These are phyloP conservation scores for Burhinus oedicnemus DNA, from an alignment of 2,113 vertebrate species.

Conservation along the genomic window DNA sequence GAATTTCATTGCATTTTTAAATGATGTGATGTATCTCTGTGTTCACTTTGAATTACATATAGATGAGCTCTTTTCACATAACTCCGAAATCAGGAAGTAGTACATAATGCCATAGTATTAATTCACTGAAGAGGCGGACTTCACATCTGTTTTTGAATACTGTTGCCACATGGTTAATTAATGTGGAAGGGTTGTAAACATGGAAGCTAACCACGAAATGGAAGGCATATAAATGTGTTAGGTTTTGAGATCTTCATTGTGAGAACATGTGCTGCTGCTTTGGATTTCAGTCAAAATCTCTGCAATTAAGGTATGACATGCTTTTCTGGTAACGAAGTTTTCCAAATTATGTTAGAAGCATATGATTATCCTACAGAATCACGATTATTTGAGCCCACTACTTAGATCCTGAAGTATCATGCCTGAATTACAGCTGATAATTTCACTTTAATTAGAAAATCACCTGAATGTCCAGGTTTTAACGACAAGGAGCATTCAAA, in stretches of 20 bases:
- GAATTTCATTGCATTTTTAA: background rate
- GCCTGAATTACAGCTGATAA: background rate
- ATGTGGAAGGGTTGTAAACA: background rate
- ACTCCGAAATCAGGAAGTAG: background rate
- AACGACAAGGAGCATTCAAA: background rate
- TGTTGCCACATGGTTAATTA: background rate
- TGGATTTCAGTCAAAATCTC: background rate
- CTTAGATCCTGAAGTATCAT: background rate
- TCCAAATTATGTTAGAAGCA: background rate
- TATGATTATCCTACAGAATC: background rate
- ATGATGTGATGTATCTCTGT: background rate
- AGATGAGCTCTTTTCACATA: background rate
- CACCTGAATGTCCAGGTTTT: background rate
- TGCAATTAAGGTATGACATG: background rate
- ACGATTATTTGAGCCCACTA: background rate
- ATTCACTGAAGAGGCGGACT: background rate
- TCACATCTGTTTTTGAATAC: background rate
- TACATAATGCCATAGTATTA: background rate
- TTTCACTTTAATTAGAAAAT: constrained; percentile 27
- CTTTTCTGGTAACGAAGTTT: background rate
- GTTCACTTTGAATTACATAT: background rate
- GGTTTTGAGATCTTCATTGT: background rate
- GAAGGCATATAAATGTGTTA: background rate
- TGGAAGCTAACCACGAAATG: background rate
- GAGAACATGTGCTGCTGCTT: background rate